Evolutionary conservation across 2,797 vertebrate species (phyloP), one percentile per base, ranked within the genome.

Genomic region (Crenichthys baileyi): DNA sequence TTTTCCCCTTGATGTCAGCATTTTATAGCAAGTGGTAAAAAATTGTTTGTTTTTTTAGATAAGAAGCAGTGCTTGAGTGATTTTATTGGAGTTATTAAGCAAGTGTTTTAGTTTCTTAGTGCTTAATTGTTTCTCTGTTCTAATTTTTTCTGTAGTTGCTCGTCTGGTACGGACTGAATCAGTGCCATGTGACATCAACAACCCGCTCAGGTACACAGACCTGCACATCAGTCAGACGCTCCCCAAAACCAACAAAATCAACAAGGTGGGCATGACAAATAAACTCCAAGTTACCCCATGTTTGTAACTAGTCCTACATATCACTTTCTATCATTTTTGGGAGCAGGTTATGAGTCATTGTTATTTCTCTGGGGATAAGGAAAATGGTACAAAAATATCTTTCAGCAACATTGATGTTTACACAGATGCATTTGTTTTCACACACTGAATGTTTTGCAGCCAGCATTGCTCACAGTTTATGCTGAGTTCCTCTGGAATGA

Each of bases 191-290:
- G 98, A 99, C 91, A 99, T 99, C 95, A 99, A 99, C 96, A 99
- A 99, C 93, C 97, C 98, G n/a, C 95, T 99, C 91, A 94, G 97
- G 81, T 99, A 97, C 82, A 97, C 97, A 1, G 98, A 99, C 95
- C 96, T 99, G 93, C 98, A 99, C 91, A 95, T 99, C 95, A 99
- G 98, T 91, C 98, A 99, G 95, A 99, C 98, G 0, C 98, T 99
- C 81, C 98, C 98, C 91, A 99, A 99, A 96, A 99, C 98, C 96
- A 99, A 99, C 96, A 99, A 97, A 92, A 98, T 99, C 95, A 99
- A 97, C 96, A 99, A 99, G 98, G 98, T 98, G 88, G 95, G 96
- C 82, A 48, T 20, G 44, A 61, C 76, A 75, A 79, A 83, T 24
- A 58, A 73, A 61, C 5, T 13, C 3, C 44, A 68, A 9, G 65